These are phyloP conservation scores for Phoebastria nigripes DNA, from an alignment of 2,797 vertebrate species.

Conservation along the genomic window DNA sequence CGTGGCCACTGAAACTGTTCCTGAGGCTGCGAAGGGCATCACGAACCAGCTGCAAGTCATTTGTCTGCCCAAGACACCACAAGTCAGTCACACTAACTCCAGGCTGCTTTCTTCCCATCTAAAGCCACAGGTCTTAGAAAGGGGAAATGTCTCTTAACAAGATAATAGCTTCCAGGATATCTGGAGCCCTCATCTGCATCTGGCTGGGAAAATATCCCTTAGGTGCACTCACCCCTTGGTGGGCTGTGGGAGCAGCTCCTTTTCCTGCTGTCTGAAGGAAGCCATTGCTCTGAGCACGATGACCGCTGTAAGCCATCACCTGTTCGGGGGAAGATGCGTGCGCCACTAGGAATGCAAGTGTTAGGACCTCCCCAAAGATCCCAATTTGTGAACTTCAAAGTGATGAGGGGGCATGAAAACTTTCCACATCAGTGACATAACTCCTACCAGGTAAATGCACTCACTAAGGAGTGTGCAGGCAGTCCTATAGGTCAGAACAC, in stretches of 20 bases:
- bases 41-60: constrained; percentile 90
- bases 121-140: background rate
- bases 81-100: background rate
- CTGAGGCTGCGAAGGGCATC: constrained; percentile 92
- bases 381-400: background rate
- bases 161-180: background rate
- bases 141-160: background rate
- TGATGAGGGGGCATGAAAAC: background rate
- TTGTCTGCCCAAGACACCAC: constrained; percentile 71
- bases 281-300: constrained; percentile 84
- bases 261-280: constrained; percentile 78
- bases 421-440: background rate
- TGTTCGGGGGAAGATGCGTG: background rate
- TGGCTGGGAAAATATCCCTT: background rate
- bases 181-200: background rate
- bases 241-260: constrained; percentile 59
- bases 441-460: background rate
- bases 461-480: background rate
- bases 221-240: constrained; percentile 80
- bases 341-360: background rate
- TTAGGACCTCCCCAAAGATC: background rate
- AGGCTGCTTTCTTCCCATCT: background rate
- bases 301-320: constrained; percentile 64
- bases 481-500: background rate
- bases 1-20: constrained; percentile 91